Base-by-base conservation (phyloP, 2,113 vertebrate genomes). In the Tetraodon nigroviridis region DNA sequence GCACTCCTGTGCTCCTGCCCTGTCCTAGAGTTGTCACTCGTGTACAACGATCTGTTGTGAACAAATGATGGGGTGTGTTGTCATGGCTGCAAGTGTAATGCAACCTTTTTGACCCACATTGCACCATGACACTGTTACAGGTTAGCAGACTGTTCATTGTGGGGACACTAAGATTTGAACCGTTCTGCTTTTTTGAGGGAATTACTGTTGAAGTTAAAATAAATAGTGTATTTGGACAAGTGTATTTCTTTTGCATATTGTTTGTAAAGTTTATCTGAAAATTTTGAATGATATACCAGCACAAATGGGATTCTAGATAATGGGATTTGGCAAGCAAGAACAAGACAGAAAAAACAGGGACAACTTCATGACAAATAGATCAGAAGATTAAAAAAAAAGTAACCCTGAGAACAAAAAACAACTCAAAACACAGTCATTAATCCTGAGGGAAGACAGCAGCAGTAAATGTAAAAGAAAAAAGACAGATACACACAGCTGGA, bases 1-100 rank as follows among this genome's bases (percentile, higher is more conserved):
- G 84, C 73, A 19, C 74, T 80, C 22, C 71, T 85, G 75, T 78
- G 0, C 80, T 80, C 22, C 22, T 85, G 49, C 81, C 82, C 27
- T 47, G 71, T 56, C 75, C 81, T 49, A 56, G 84, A 55, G 44
- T 79, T 21, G 76, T 87, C 69, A 72, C 79, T 51, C 70, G 66
- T 67, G 85, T 86, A 76, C 81, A 84, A 58, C 62, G 44, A 49
- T 77, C 78, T 8, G 74, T 87, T 59, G 64, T 76, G 50, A 64
- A 72, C 64, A 67, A 72, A 58, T 73, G 69, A 65, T 4, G 10
- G 50, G 65, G 55, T 71, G 52, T 51, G 41, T 76, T 78, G 11
- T 62, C 54, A 65, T 54, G 71, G 54, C 47, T 53, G 20, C 50
- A 52, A 27, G 0, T 75, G 59, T 60, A 65, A 48, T 19, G 54